A percentile compares a stretch with the other conserved stretches of the same genome.
Evolutionary conservation across 2,797 vertebrate genomes (phyloP).

Genomic region (Pangasius macronema): DNA sequence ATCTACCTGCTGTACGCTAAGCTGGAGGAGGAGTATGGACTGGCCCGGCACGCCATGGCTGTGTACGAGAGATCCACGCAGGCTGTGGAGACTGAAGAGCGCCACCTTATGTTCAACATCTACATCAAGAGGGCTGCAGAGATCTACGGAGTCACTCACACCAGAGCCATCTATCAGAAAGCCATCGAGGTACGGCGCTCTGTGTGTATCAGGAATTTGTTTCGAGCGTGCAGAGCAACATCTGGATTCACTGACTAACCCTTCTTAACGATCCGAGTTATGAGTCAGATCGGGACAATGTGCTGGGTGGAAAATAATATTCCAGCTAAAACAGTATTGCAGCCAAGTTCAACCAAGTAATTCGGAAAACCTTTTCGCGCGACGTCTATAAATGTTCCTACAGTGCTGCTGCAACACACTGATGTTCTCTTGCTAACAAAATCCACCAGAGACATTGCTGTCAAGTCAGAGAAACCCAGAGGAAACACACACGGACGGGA

Average conservation of each 20-base stretch:
- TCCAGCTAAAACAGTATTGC: not conserved
- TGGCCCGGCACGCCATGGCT: conserved; percentile 92
- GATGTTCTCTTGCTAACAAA: no score
- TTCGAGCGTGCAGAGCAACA: not conserved
- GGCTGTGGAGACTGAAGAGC: conserved; percentile 83
- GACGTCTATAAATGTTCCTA: not conserved
- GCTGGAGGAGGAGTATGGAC: conserved; percentile 89
- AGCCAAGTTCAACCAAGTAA: no score
- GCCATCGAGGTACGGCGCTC: conserved; percentile 83
- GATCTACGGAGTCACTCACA: conserved; percentile 94
- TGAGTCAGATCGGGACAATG: not conserved
- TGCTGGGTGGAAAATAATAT: not conserved
- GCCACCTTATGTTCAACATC: conserved; percentile 93
- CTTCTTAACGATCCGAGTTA: not conserved
- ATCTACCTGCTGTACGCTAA: conserved; percentile 91
- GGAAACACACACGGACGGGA: no score
- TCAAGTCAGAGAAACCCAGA: no score
- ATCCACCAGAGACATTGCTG: no score
- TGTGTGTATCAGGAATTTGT: not conserved
- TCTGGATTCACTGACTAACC: not conserved
- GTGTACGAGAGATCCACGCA: conserved; percentile 91
- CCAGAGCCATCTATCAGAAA: conserved; percentile 90
- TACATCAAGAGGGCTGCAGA: conserved; percentile 93
- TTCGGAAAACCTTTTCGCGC: not conserved
- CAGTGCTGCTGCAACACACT: no score